These are phyloP conservation scores for Notechis scutatus DNA, from an alignment of 2,113 vertebrate species.

Conservation along the genomic window DNA sequence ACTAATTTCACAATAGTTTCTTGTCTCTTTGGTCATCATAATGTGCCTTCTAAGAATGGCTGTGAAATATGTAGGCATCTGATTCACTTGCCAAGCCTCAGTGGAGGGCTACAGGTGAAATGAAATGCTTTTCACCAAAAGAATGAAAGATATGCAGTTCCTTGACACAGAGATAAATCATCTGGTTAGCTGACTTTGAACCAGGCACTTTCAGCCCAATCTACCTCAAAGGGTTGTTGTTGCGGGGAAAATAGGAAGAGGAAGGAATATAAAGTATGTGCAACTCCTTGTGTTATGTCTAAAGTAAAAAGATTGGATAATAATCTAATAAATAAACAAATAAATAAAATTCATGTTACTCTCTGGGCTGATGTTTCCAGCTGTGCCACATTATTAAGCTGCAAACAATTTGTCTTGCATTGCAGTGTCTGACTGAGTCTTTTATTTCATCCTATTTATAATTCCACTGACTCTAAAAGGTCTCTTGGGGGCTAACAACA, in stretches of 20 bases:
- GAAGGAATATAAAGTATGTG: background rate
- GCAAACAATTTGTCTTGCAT: background rate
- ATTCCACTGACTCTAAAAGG: background rate
- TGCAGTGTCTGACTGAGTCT: background rate
- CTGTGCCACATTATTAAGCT: slow-evolving; percentile 18
- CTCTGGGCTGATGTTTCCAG: background rate
- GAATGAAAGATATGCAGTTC: background rate
- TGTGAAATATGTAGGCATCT: background rate
- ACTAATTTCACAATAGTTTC: background rate
- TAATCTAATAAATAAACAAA: background rate
- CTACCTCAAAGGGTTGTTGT: background rate
- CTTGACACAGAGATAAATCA: background rate
- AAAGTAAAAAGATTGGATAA: background rate
- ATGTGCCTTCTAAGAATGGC: background rate
- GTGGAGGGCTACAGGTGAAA: background rate
- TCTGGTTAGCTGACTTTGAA: background rate
- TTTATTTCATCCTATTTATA: background rate
- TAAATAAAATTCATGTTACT: background rate
- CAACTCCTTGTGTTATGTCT: background rate
- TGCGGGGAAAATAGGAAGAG: background rate
- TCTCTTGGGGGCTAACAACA: background rate
- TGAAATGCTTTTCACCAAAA: background rate
- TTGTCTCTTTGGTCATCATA: background rate
- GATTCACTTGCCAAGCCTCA: background rate
- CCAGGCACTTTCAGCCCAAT: background rate